phyloP scores from a whole-genome alignment of 2,113 vertebrate species.

The Halcyon malimbica region DNA sequence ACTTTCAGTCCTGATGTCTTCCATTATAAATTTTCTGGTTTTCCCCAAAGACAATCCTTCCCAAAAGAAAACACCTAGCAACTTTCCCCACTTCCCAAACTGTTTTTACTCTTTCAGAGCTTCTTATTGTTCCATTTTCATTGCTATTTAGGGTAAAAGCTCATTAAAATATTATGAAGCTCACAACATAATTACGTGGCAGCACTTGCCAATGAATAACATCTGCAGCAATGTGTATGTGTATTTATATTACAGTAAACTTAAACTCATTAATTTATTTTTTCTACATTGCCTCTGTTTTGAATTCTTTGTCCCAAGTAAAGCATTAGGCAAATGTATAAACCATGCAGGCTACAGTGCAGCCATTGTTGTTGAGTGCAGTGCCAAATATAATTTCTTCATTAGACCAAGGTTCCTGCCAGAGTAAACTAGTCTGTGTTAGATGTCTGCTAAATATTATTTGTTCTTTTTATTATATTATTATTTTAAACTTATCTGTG shows the following conservation, averaged over 20 bases:
- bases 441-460: conserved; percentile 62
- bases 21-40: not conserved
- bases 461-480: conserved; percentile 50
- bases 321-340: conserved; percentile 28
- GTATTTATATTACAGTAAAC: conserved; percentile 66
- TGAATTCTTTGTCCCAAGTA: conserved; percentile 60
- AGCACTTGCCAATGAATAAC: conserved; percentile 67
- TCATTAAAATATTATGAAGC: conserved; percentile 76
- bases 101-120: conserved; percentile 30
- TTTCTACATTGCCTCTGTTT: conserved; percentile 39
- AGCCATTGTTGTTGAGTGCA: not conserved
- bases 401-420: conserved; percentile 64
- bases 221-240: conserved; percentile 60
- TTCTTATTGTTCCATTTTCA: conserved; percentile 62
- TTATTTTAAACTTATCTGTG: conserved; percentile 58
- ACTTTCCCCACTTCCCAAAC: not conserved
- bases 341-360: conserved; percentile 24
- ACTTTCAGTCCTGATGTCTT: not conserved
- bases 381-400: conserved; percentile 68
- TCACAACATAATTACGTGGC: conserved; percentile 55
- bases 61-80: not conserved
- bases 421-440: conserved; percentile 57
- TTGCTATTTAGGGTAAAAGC: conserved; percentile 66
- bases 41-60: not conserved
- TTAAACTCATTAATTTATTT: conserved; percentile 29